phyloP scores from a whole-genome alignment of 37 sponge, comb jelly and placozoan species.

The Geodia barretti region DNA sequence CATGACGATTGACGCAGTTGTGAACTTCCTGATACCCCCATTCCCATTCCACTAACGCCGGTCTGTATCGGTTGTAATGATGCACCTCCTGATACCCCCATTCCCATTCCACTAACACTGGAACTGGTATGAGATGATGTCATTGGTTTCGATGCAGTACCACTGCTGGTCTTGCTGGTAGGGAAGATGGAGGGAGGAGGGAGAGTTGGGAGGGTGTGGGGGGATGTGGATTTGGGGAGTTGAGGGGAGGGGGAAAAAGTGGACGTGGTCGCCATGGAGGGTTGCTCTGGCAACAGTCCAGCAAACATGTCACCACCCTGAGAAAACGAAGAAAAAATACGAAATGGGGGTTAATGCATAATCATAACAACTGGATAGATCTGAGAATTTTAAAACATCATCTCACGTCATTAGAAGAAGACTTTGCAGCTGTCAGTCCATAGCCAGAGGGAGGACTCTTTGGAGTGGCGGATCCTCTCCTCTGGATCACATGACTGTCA shows the following conservation, averaged over 20 bases:
- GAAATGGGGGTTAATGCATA: too few relatives aligned
- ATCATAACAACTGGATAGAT: too few relatives aligned
- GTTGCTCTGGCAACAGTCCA: not conserved
- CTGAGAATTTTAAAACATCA: too few relatives aligned
- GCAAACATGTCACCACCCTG: not conserved
- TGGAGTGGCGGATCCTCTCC: not conserved
- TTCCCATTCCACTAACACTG: not conserved
- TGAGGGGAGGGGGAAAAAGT: not conserved
- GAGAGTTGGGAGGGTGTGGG: not conserved
- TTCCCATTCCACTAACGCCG: too few relatives aligned
- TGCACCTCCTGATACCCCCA: not conserved
- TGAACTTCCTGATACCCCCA: not conserved
- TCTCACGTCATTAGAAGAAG: too few relatives aligned
- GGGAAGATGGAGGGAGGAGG: not conserved
- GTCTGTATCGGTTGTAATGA: too few relatives aligned
- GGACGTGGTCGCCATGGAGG: not conserved
- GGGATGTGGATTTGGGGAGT: not conserved
- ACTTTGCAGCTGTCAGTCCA: too few relatives aligned
- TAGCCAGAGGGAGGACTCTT: constrained; percentile 1
- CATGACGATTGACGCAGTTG: too few relatives aligned
- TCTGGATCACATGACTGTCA: not conserved
- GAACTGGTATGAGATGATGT: not conserved
- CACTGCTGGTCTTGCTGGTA: not conserved
- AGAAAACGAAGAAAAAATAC: not conserved
- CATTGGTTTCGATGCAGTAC: not conserved